These are phyloP conservation scores for Ctenodactylus gundi DNA, from an alignment of 2,113 vertebrate genomes.

Conservation along the genomic window DNA sequence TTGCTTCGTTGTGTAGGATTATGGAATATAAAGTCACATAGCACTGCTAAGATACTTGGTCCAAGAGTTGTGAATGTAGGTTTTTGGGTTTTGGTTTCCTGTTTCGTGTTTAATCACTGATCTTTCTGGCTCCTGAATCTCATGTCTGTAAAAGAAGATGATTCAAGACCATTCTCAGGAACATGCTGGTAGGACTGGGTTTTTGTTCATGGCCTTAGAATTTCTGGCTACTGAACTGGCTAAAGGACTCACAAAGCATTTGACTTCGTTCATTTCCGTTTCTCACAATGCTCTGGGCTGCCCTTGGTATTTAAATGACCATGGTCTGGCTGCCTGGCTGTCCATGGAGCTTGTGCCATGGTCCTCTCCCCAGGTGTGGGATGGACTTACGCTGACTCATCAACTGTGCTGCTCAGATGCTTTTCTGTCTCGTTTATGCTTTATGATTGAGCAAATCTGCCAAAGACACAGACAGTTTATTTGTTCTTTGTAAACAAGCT, in stretches of 20 bases:
- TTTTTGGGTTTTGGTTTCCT: not conserved
- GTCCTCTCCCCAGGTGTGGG: not conserved
- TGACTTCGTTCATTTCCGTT: slow-evolving; percentile 51
- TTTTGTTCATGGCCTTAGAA: not conserved
- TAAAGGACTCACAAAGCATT: slow-evolving; percentile 22
- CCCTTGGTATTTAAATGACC: slow-evolving; percentile 62
- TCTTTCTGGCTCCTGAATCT: not conserved
- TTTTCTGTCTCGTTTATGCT: not conserved
- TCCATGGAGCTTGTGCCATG: not conserved
- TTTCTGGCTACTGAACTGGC: not conserved
- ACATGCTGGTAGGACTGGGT: not conserved
- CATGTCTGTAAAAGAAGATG: not conserved
- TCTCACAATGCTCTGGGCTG: not conserved
- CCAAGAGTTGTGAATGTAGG: not conserved
- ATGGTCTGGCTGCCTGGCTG: slow-evolving; percentile 28
- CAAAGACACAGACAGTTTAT: not conserved
- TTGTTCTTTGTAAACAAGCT: not conserved
- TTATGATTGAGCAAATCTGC: not conserved
- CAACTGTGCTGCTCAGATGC: not conserved
- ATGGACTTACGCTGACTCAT: slow-evolving; percentile 50
- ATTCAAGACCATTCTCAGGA: not conserved
- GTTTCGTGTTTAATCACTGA: not conserved
- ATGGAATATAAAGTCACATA: not conserved
- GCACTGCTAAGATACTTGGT: not conserved
- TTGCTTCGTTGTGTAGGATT: not conserved